phyloP scores from a whole-genome alignment of 2,888 invertebrate genomes.

The Andricus curvator region DNA sequence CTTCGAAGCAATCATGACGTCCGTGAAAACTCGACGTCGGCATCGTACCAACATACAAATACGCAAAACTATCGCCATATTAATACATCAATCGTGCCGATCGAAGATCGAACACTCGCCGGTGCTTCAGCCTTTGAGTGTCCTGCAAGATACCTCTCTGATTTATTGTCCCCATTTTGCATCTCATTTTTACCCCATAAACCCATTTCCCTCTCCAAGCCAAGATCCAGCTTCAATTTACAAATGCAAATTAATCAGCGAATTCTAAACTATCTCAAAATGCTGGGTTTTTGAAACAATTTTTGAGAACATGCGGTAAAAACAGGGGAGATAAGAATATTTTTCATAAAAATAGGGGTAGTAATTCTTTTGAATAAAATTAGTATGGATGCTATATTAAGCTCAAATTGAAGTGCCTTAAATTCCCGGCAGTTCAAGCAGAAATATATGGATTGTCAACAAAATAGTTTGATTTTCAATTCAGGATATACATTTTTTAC shows the following conservation, averaged over 20 bases:
- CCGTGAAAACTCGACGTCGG: constrained; percentile 11
- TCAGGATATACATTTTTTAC: too few species aligned
- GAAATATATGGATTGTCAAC: too few species aligned
- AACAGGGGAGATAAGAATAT: too few species aligned
- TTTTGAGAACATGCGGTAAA: too few species aligned
- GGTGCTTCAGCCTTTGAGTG: constrained; percentile 35
- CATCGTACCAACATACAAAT: constrained; percentile 27
- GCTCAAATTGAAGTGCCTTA: too few species aligned
- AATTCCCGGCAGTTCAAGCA: too few species aligned
- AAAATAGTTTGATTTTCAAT: too few species aligned
- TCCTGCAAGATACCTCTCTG: constrained; percentile 18
- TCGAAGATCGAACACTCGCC: constrained; percentile 28
- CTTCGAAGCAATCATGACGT: constrained; percentile 33
- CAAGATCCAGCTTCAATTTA: neutral
- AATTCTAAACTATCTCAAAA: neutral
- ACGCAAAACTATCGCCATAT: constrained; percentile 28
- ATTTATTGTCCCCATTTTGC: constrained; percentile 20
- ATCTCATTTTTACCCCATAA: neutral
- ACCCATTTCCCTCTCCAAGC: neutral
- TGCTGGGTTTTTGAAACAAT: too few species aligned
- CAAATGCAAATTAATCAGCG: neutral
- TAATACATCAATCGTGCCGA: constrained; percentile 41
- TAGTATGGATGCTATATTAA: too few species aligned
- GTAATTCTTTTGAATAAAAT: too few species aligned
- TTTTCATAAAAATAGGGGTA: too few species aligned